phyloP scores from a whole-genome alignment of 2,797 vertebrate genomes.

The Halcyon smyrnensis region DNA sequence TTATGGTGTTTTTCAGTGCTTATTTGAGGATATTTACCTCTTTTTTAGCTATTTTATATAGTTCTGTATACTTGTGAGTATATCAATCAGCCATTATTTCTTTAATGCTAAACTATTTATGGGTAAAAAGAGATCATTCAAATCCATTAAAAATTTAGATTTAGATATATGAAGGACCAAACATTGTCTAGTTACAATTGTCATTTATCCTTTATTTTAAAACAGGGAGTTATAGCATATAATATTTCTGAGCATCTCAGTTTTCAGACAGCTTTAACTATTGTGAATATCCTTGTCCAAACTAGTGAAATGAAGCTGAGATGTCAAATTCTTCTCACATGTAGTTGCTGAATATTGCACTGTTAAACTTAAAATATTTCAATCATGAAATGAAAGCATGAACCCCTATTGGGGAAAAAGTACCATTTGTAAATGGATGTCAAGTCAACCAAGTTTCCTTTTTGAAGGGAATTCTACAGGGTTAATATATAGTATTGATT shows the following conservation, averaged over 20 bases:
- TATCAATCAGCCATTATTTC: not conserved
- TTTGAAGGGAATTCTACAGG: not conserved
- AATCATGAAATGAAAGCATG: not conserved
- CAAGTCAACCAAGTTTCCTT: not conserved
- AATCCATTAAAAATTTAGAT: not conserved
- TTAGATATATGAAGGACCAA: not conserved
- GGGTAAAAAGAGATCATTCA: not conserved
- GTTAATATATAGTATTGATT: not conserved
- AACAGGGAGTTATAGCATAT: not conserved
- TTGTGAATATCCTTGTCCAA: not conserved
- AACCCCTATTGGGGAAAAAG: not conserved
- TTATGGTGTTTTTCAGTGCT: not conserved
- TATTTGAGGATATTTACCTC: not conserved
- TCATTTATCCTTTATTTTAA: not conserved
- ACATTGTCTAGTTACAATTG: not conserved
- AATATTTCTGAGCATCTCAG: not conserved
- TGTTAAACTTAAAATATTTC: not conserved
- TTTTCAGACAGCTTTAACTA: not conserved
- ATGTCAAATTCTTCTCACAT: not conserved
- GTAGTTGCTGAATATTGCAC: not conserved
- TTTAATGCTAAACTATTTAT: not conserved
- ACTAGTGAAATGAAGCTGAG: not conserved
- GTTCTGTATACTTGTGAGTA: not conserved
- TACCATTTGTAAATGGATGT: not conserved
- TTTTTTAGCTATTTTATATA: not conserved